phyloP scores from a whole-genome alignment of 2,797 vertebrate genomes.

The Pseudochromis fuscus region DNA sequence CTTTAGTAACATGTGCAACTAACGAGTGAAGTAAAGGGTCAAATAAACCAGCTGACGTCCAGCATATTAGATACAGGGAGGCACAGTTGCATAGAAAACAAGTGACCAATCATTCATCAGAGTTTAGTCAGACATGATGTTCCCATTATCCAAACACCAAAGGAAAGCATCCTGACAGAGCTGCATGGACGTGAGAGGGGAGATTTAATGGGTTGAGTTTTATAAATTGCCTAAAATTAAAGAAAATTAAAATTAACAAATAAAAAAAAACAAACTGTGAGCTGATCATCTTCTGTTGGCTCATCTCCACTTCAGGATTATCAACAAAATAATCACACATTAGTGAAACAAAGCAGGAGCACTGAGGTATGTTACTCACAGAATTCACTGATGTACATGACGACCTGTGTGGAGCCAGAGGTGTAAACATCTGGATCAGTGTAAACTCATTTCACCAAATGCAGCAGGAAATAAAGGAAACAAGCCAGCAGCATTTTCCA shows the following conservation, averaged over 20 bases:
- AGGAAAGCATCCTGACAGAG: slow-evolving; percentile 4
- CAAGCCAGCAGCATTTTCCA: neutral
- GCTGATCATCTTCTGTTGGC: neutral
- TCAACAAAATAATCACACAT: neutral
- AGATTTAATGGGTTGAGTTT: too few species aligned
- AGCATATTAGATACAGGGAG: slow-evolving; percentile 10
- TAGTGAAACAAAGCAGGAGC: slow-evolving; percentile 11
- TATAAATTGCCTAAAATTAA: too few species aligned
- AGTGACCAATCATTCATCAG: neutral
- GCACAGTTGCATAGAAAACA: slow-evolving; percentile 64
- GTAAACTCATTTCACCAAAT: slow-evolving; percentile 29
- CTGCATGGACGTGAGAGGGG: neutral
- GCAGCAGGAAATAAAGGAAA: slow-evolving; percentile 12
- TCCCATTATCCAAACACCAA: slow-evolving; percentile 8
- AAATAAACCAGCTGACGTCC: neutral
- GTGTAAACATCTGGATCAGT: slow-evolving; percentile 34
- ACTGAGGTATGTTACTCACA: slow-evolving; percentile 28
- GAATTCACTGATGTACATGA: slow-evolving; percentile 4
- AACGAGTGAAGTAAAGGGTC: slow-evolving; percentile 13
- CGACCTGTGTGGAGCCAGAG: slow-evolving; percentile 3
- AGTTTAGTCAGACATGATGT: neutral
- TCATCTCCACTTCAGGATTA: slow-evolving; percentile 10
- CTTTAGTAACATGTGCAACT: slow-evolving; percentile 12
- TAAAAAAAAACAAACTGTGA: too few species aligned
- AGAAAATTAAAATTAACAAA: neutral